These are phyloP conservation scores for Smittia sp. DNA, from an alignment of 2,888 invertebrate genomes.

Conservation along the genomic window DNA sequence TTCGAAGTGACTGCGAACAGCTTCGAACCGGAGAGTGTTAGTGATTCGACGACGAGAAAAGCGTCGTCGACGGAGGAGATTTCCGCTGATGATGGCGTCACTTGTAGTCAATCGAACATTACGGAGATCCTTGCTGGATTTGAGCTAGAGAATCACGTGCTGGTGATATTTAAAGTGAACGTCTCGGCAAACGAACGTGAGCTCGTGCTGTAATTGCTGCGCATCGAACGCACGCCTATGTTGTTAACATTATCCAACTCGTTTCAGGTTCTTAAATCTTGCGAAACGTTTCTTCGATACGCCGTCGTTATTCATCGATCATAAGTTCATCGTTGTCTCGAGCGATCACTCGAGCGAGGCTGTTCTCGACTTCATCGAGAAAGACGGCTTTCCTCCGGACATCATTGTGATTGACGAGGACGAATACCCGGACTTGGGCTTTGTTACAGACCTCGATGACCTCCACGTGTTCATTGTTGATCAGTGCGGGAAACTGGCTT, in stretches of 20 bases:
- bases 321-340: slow-evolving; percentile 13
- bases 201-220: background rate
- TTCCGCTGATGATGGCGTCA: slow-evolving; percentile 23
- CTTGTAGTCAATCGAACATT: slow-evolving; percentile 22
- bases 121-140: slow-evolving; percentile 2
- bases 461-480: slow-evolving; percentile 23
- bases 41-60: background rate
- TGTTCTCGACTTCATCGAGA: slow-evolving; percentile 22
- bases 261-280: slow-evolving; percentile 12
- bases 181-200: slow-evolving; percentile 16
- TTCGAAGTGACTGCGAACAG: background rate
- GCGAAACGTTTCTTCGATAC: slow-evolving; percentile 14
- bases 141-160: slow-evolving; percentile 21
- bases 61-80: background rate
- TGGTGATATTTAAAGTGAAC: slow-evolving; percentile 22
- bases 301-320: slow-evolving; percentile 6
- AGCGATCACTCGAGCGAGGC: background rate
- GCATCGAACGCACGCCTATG: background rate
- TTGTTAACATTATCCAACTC: background rate
- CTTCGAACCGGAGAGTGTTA: background rate
- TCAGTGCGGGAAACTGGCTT: slow-evolving; percentile 30
- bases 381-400: background rate
- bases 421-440: slow-evolving; percentile 23
- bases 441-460: slow-evolving; percentile 24
- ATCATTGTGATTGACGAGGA: slow-evolving; percentile 27